Evolutionary conservation across 2,113 vertebrate genomes (phyloP).

Genomic region (Rhea pennata): DNA sequence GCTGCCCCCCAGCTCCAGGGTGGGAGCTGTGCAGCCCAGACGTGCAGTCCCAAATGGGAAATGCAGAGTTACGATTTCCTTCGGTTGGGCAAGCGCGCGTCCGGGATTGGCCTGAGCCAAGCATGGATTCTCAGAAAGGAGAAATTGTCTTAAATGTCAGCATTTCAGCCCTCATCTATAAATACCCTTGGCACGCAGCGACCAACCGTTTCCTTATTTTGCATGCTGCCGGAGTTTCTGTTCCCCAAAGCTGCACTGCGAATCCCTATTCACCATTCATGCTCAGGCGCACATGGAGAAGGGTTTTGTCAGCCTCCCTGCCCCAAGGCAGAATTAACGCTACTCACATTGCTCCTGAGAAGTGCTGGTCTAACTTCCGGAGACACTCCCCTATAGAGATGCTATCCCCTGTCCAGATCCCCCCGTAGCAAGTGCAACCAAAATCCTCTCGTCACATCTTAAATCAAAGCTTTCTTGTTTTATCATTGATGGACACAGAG

Average conservation of each 20-base stretch:
- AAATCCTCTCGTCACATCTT: not conserved
- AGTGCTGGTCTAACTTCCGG: not conserved
- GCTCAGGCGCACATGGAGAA: not conserved
- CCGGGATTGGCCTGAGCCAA: not conserved
- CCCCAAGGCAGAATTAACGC: not conserved
- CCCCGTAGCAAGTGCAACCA: not conserved
- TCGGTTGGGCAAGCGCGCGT: rapidly evolving
- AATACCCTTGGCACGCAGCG: rapidly evolving
- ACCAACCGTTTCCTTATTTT: not conserved
- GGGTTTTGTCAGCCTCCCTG: not conserved
- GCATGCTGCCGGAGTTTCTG: not conserved
- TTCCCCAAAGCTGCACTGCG: not conserved
- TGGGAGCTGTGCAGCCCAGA: not conserved
- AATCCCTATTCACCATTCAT: not conserved
- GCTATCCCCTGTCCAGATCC: not conserved
- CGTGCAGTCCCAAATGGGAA: not conserved
- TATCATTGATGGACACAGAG: not conserved
- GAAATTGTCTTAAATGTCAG: conserved; percentile 3
- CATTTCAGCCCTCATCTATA: not conserved
- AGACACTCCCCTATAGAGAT: not conserved
- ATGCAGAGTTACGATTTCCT: not conserved
- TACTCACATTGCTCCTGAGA: too few species aligned
- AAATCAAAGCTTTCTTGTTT: not conserved
- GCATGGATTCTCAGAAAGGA: conserved; percentile 2
- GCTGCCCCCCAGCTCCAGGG: not conserved